A percentile compares a stretch with the other conserved stretches of the same genome.
These are phyloP conservation scores for Andrena hattorfiana DNA, from an alignment of 2,888 invertebrate species.

Conservation along the genomic window DNA sequence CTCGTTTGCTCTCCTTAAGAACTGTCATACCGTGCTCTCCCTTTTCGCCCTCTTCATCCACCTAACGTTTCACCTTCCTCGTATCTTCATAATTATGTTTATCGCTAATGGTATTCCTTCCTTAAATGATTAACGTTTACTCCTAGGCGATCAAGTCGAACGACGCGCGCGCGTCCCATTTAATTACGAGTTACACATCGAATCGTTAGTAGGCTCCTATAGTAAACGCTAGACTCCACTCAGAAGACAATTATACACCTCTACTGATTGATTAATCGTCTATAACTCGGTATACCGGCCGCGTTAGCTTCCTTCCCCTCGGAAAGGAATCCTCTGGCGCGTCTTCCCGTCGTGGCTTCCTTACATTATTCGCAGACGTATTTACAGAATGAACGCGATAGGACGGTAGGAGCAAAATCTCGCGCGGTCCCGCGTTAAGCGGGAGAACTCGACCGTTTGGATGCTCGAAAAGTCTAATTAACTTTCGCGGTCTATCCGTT, in stretches of 20 bases:
- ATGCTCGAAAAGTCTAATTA: not conserved
- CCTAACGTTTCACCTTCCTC: slow-evolving; percentile 8
- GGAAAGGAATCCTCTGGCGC: not conserved
- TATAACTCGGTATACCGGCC: slow-evolving; percentile 35
- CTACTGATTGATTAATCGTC: slow-evolving; percentile 63
- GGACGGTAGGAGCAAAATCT: slow-evolving; percentile 69
- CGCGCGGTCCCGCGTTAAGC: slow-evolving; percentile 6
- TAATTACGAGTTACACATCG: slow-evolving; percentile 56
- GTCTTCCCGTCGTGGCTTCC: not conserved
- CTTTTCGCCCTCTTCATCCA: slow-evolving; percentile 33
- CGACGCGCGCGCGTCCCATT: slow-evolving; percentile 36
- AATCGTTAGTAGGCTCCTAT: slow-evolving; percentile 59
- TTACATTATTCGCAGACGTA: slow-evolving; percentile 29
- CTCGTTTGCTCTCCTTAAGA: slow-evolving; percentile 71
- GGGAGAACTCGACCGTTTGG: not conserved
- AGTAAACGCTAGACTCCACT: slow-evolving; percentile 50
- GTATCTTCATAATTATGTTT: slow-evolving; percentile 16
- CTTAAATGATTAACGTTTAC: slow-evolving; percentile 39
- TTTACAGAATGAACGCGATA: slow-evolving; percentile 58
- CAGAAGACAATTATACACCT: slow-evolving; percentile 54
- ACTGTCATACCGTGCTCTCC: slow-evolving; percentile 83
- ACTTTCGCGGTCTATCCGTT: too few species aligned
- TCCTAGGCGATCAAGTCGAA: slow-evolving; percentile 37
- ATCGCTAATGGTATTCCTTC: slow-evolving; percentile 43
- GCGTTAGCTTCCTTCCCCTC: not conserved